Percentiles rank a stretch among this genome's conserved stretches.
Conservation (phyloP, 2,113 vertebrate species). For the Acrocephalus kingi region DNA sequence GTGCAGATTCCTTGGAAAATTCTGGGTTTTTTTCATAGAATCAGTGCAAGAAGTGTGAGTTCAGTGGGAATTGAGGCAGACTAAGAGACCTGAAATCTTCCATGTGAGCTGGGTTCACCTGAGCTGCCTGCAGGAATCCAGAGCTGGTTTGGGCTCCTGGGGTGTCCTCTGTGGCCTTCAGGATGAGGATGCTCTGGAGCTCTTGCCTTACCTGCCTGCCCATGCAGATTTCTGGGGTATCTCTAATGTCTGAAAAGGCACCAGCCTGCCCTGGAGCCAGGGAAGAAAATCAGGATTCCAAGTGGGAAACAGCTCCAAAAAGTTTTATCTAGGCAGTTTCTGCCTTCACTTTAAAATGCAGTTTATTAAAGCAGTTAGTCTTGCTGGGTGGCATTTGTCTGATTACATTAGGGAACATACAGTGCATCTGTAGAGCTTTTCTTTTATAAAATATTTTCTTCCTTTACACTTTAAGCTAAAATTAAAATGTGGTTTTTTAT, state of each 20-base stretch:
- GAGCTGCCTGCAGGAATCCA: neutral
- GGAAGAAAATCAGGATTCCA: neutral
- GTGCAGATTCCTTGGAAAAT: neutral
- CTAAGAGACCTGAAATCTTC: neutral
- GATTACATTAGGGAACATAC: neutral
- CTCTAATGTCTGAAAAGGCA: neutral
- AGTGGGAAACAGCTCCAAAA: neutral
- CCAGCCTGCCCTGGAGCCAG: neutral
- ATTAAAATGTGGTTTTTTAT: neutral
- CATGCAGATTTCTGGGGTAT: accelerated
- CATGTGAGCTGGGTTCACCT: accelerated
- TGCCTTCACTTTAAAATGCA: neutral
- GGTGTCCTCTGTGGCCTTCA: neutral
- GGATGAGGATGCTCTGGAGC: neutral
- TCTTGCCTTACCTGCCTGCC: neutral
- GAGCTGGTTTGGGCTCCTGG: neutral
- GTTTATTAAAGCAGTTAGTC: neutral
- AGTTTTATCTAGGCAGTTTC: neutral
- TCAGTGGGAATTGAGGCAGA: neutral
- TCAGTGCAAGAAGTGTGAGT: neutral
- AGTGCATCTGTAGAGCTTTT: neutral
- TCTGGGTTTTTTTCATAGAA: neutral
- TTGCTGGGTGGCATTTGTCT: neutral
- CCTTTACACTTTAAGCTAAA: neutral
- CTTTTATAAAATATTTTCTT: neutral